These are phyloP conservation scores for Oryzias curvinotus DNA, from an alignment of 2,113 vertebrate genomes.

Conservation along the genomic window DNA sequence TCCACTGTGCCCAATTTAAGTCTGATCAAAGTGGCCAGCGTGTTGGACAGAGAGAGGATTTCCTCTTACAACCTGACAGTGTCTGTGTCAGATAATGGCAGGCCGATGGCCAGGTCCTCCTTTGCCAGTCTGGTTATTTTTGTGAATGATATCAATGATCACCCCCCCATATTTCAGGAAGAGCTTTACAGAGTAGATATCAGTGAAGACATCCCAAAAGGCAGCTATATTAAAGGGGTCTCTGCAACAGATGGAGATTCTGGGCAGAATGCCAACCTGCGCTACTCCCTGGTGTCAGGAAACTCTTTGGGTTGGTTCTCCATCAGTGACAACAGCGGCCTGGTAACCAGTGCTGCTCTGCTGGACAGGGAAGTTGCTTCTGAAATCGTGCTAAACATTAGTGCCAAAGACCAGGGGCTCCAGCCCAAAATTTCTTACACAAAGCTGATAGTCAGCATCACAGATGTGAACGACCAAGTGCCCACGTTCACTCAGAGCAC, in stretches of 20 bases:
- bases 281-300: slow-evolving; percentile 94
- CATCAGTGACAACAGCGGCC: slow-evolving; percentile 93
- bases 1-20: slow-evolving; percentile 96
- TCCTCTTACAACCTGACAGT: slow-evolving; percentile 97
- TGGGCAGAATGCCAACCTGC: slow-evolving; percentile 94
- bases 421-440: slow-evolving; percentile 93
- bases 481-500: slow-evolving; percentile 83
- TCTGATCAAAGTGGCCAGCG: slow-evolving; percentile 94
- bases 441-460: slow-evolving; percentile 85
- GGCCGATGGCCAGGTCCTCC: slow-evolving; percentile 84
- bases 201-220: slow-evolving; percentile 90
- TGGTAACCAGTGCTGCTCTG: slow-evolving; percentile 85
- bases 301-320: slow-evolving; percentile 93
- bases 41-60: slow-evolving; percentile 92
- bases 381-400: slow-evolving; percentile 91
- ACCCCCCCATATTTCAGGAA: slow-evolving; percentile 91
- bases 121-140: slow-evolving; percentile 96
- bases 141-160: slow-evolving; percentile 97
- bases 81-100: slow-evolving; percentile 88
- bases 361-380: slow-evolving; percentile 89
- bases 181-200: slow-evolving; percentile 87
- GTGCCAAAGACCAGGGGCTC: slow-evolving; percentile 93
- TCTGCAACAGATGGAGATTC: slow-evolving; percentile 95
- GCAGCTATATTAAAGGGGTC: slow-evolving; percentile 93
- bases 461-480: slow-evolving; percentile 93